phyloP scores from a whole-genome alignment of 2,888 invertebrate genomes.

The Diplazon laetatorius region DNA sequence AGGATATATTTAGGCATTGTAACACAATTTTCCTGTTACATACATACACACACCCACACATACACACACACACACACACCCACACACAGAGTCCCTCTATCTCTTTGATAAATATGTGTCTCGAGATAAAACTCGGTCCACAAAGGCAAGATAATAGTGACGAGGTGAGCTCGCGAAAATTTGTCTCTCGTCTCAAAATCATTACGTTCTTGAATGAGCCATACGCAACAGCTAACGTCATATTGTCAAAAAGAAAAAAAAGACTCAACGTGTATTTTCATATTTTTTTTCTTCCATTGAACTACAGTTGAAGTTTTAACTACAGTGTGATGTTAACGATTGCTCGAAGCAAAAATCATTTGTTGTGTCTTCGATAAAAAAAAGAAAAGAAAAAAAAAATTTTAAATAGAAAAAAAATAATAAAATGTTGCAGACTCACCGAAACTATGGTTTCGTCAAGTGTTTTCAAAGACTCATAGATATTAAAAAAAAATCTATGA shows the following conservation, averaged over 20 bases:
- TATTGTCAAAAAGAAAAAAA: not conserved
- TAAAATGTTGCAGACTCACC: conserved; percentile 68
- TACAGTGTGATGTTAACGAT: conserved; percentile 1
- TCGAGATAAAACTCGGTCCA: conserved; percentile 19
- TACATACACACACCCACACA: not conserved
- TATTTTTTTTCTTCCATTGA: too few species aligned
- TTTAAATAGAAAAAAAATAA: not conserved
- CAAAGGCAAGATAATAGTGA: not conserved
- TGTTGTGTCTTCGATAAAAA: conserved; percentile 1
- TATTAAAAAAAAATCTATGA: conserved; percentile 65
- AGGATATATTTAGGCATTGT: not conserved
- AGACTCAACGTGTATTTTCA: not conserved
- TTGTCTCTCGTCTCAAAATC: not conserved
- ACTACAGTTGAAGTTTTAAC: too few species aligned
- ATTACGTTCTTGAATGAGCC: conserved; percentile 9
- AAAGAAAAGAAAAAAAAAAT: not conserved
- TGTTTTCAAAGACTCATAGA: conserved; percentile 65
- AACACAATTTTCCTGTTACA: conserved; percentile 10
- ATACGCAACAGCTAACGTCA: not conserved
- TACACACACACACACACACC: not conserved
- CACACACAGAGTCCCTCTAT: not conserved
- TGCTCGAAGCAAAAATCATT: not conserved
- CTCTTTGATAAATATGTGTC: conserved; percentile 6
- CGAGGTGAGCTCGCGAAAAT: not conserved
- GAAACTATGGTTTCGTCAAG: conserved; percentile 69